Conservation (phyloP, 2,888 invertebrate species). For the Laothoe populi region DNA sequence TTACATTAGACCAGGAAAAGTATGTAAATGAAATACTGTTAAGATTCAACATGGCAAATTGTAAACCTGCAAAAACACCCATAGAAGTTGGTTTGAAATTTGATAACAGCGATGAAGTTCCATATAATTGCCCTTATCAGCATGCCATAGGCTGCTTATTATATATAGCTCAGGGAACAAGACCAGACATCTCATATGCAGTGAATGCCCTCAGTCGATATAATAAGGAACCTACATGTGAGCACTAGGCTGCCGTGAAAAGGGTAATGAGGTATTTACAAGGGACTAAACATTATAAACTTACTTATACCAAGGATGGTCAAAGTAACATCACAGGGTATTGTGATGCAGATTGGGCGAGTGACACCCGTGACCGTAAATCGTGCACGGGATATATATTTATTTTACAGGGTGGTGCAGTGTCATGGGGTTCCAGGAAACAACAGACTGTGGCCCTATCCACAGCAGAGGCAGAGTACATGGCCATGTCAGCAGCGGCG, state of each 20-base stretch:
- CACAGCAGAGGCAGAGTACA: conserved; percentile 43
- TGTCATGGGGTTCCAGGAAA: conserved; percentile 42
- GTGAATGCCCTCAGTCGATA: conserved; percentile 39
- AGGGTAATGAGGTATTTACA: no score
- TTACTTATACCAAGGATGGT: conserved; percentile 30
- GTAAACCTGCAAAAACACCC: no score
- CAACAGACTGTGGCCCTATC: no score
- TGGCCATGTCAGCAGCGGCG: conserved; percentile 40
- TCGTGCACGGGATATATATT: conserved; percentile 41
- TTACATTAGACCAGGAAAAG: no score
- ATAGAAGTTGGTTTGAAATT: no score
- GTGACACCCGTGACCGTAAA: no score
- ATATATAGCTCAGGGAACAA: conserved; percentile 38
- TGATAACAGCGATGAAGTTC: no score
- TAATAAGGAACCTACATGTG: conserved; percentile 31
- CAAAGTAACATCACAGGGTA: conserved; percentile 32
- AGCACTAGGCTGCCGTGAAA: conserved; percentile 2
- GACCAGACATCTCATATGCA: conserved; percentile 42
- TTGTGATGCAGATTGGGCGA: conserved; percentile 42
- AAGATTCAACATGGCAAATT: no score
- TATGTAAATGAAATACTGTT: no score
- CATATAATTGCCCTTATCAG: conserved; percentile 32
- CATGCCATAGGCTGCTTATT: conserved; percentile 37
- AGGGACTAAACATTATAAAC: no score
- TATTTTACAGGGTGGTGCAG: conserved; percentile 38